Base-by-base conservation (phyloP, 2,888 invertebrate species). In the Alentia gelatinosa region DNA sequence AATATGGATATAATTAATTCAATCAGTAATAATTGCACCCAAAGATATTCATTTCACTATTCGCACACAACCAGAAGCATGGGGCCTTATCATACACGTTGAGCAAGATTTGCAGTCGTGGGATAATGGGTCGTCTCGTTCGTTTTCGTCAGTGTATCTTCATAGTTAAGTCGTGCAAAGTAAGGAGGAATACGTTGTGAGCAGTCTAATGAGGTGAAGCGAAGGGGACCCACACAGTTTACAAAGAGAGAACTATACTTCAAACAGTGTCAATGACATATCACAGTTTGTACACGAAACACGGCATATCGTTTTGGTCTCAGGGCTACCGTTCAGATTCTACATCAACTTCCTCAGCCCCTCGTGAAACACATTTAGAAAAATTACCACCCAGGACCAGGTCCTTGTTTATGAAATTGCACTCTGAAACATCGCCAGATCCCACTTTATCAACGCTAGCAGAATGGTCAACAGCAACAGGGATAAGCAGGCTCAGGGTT, bases 201-300 rank as follows among this genome's bases (percentile, higher is more conserved):
- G n/a, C 47, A 15, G 47, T 7, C 15, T 42, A 42, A 7, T 56
- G 56, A 12, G 19, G n/a, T 35, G 30, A 7, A 33, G 74, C 1
- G 35, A 74, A n/a, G 15, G 39, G 26, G n/a, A 37, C 15, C 23
- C 15, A 39, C n/a, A 23, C 74, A 74, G 5, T 1, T 37, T 79
- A 79, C 39, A 37, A 12, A 39, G 9, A 33, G 5, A 33, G 30
- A 74, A 74, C 30, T 5, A 74, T 33, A 33, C 35, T 33, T 33
- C 33, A 74, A 79, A 79, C 39, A 39, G 37, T 37, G 39, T 37
- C 19, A 35, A 37, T 9, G 39, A 37, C 79, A 39, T 79, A 79
- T 79, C 79, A 79, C 79, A 79, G 79, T 37, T 39, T 79, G 39
- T 79, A 79, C 79, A 79, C 4, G 33, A 74, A 74, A 74, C 74